These are phyloP conservation scores for Orchestes rusci DNA, from an alignment of 2,888 invertebrate genomes.

Conservation along the genomic window DNA sequence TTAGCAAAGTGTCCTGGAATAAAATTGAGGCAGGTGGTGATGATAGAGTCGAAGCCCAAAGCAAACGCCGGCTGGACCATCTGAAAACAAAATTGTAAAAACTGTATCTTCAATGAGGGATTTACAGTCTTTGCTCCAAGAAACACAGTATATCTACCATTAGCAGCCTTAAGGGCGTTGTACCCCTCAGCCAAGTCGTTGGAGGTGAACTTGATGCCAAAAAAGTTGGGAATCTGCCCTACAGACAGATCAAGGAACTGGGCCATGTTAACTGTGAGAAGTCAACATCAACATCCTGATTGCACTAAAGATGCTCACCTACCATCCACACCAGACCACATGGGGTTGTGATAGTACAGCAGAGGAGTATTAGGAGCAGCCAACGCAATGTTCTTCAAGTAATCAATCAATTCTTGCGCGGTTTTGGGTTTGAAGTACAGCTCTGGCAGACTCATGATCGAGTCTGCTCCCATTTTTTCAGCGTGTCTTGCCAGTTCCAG, in stretches of 20 bases:
- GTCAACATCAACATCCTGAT: conserved; percentile 42
- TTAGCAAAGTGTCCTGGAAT: conserved; percentile 53
- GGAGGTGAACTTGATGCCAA: conserved; percentile 78
- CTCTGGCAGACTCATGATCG: conserved; percentile 68
- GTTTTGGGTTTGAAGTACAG: conserved; percentile 65
- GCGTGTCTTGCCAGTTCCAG: conserved; percentile 64
- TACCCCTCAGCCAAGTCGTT: conserved; percentile 62
- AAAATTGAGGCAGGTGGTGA: conserved; percentile 63
- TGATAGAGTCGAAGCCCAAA: conserved; percentile 64
- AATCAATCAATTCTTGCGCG: conserved; percentile 55
- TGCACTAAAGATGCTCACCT: conserved; percentile 40
- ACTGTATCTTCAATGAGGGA: neutral
- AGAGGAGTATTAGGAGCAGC: conserved; percentile 55
- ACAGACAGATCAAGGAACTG: conserved; percentile 57
- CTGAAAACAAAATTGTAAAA: conserved; percentile 31
- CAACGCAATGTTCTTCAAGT: conserved; percentile 52
- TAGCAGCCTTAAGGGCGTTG: conserved; percentile 33
- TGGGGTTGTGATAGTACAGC: conserved; percentile 77
- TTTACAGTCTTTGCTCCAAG: conserved; percentile 62
- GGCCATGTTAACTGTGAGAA: conserved; percentile 66
- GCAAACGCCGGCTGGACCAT: conserved; percentile 59
- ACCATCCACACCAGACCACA: conserved; percentile 65
- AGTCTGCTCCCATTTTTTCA: conserved; percentile 56
- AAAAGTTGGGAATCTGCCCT: conserved; percentile 61
- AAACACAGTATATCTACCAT: conserved; percentile 30